phyloP scores from a whole-genome alignment of 37 sponge, comb jelly and placozoan species.

The Diacarnus erythraeanus region DNA sequence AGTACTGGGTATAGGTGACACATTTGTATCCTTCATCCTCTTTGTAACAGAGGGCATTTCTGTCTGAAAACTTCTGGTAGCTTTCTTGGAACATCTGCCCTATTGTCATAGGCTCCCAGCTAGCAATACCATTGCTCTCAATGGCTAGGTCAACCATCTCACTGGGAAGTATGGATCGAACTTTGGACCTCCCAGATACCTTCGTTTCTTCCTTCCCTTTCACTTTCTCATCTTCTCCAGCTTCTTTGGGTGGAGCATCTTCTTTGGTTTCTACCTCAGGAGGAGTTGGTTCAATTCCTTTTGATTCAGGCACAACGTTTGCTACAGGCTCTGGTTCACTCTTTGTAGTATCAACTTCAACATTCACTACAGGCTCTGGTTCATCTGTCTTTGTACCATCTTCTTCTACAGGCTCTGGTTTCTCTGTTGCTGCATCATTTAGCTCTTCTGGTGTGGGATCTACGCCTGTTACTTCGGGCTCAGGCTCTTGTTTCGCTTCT shows the following conservation, averaged over 20 bases:
- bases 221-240: background rate
- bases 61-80: background rate
- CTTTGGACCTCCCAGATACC: constrained; percentile 2
- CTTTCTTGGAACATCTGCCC: constrained; percentile 32
- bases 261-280: background rate
- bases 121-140: constrained; percentile 10
- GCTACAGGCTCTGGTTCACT: background rate
- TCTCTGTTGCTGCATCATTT: background rate
- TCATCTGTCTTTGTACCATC: background rate
- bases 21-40: constrained; percentile 23
- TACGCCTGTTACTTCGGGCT: background rate
- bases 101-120: constrained; percentile 41
- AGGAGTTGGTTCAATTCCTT: background rate
- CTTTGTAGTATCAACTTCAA: background rate
- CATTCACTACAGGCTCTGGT: background rate
- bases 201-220: background rate
- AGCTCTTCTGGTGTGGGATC: background rate
- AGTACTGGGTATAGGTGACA: constrained; percentile 26
- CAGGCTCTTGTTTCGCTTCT: background rate
- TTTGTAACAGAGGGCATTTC: constrained; percentile 39
- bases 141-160: constrained; percentile 49
- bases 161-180: constrained; percentile 30
- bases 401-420: constrained; percentile 4
- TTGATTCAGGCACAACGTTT: background rate
- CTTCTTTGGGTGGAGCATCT: background rate